Conservation (phyloP, 2,797 vertebrate species). For the Propithecus deckenii region DNA sequence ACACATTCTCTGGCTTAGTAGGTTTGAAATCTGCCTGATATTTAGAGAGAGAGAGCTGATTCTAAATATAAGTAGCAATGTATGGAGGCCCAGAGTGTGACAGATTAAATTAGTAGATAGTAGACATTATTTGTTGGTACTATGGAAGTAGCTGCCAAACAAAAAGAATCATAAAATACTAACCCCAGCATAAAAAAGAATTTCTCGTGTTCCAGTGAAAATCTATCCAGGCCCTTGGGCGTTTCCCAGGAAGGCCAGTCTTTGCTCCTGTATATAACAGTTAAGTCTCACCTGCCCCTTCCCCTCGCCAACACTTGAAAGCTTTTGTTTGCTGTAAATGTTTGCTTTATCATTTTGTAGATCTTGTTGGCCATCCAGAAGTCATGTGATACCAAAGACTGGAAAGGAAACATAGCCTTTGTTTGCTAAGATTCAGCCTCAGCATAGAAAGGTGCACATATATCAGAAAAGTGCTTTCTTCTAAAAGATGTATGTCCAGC, state of each 20-base stretch:
- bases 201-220: not conserved
- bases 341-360: constrained; percentile 57
- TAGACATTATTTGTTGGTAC: not conserved
- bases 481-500: not conserved
- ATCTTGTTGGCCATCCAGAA: constrained; percentile 19
- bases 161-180: not conserved
- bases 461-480: not conserved
- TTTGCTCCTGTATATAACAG: not conserved
- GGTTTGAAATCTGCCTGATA: constrained; percentile 25
- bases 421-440: constrained; percentile 53
- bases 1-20: not conserved
- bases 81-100: not conserved
- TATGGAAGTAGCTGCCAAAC: constrained; percentile 7
- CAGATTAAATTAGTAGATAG: not conserved
- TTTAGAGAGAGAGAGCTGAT: not conserved
- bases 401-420: not conserved
- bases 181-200: not conserved
- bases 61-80: not conserved
- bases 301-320: not conserved
- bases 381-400: constrained; percentile 56
- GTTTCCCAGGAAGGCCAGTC: not conserved
- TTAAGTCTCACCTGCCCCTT: not conserved
- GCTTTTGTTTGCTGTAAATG: constrained; percentile 27
- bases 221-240: not conserved
- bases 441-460: constrained; percentile 29